Conservation (phyloP, 92 coral and sea anemone genomes). For the Epizoanthus ramosus region DNA sequence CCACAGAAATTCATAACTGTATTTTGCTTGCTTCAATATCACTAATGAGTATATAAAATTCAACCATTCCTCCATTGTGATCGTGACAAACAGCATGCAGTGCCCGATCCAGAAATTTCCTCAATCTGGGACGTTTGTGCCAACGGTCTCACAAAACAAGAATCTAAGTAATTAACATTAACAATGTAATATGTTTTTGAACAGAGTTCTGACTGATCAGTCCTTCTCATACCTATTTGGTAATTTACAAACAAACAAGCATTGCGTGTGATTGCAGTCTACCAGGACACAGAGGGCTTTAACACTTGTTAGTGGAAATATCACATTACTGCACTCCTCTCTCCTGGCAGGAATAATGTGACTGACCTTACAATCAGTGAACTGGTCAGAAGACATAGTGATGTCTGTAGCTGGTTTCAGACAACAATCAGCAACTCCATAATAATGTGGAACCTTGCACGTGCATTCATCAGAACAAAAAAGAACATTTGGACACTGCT, state of each 20-base stretch:
- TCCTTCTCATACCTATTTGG: conserved; percentile 67
- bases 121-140: no score
- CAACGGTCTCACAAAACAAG: no score
- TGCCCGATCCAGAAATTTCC: no score
- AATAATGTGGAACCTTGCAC: conserved; percentile 58
- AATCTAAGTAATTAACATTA: no score
- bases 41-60: no score
- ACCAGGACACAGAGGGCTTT: conserved; percentile 46
- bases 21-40: no score
- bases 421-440: conserved; percentile 56
- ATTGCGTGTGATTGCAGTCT: conserved; percentile 47
- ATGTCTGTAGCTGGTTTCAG: conserved; percentile 46
- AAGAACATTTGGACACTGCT: conserved; percentile 56
- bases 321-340: conserved; percentile 44
- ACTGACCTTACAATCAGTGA: conserved; percentile 48
- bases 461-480: conserved; percentile 55
- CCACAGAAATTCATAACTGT: no score
- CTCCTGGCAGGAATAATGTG: conserved; percentile 61
- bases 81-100: no score
- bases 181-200: no score
- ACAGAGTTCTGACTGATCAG: not conserved
- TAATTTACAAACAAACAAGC: conserved; percentile 53
- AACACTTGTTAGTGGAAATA: conserved; percentile 47
- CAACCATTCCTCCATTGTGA: no score
- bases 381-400: conserved; percentile 45